A percentile compares a stretch with the other conserved stretches of the same genome.
Conservation (phyloP, 2,888 invertebrate species). For the Drosophila lacicola region DNA sequence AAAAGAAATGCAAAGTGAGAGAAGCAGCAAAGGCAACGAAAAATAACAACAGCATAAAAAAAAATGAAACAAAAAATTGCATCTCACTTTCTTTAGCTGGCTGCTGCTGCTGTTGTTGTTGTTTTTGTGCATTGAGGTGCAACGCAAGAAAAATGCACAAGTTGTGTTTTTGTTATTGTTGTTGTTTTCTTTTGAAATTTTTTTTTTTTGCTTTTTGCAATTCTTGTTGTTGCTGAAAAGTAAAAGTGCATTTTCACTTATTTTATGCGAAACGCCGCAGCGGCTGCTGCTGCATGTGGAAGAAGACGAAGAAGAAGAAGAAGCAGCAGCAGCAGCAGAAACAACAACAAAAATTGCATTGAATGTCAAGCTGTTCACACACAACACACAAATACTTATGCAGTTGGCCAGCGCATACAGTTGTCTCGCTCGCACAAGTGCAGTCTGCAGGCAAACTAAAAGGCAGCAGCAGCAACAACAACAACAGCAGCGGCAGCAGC, state of each 20-base stretch:
- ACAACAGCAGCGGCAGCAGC: slow-evolving; percentile 38
- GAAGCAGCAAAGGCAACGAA: slow-evolving; percentile 30
- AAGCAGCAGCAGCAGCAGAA: slow-evolving; percentile 25
- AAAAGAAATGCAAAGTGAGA: slow-evolving; percentile 64
- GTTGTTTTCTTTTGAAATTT: slow-evolving; percentile 6
- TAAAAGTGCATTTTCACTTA: slow-evolving; percentile 85
- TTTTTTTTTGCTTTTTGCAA: slow-evolving; percentile 9
- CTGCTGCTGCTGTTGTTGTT: slow-evolving; percentile 29
- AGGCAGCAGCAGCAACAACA: slow-evolving; percentile 43
- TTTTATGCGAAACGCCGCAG: slow-evolving; percentile 73
- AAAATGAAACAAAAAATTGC: slow-evolving; percentile 67
- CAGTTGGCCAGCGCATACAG: slow-evolving; percentile 24
- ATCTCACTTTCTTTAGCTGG: slow-evolving; percentile 80
- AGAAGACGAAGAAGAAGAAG: slow-evolving; percentile 34
- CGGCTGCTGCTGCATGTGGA: slow-evolving; percentile 42
- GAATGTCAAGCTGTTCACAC: slow-evolving; percentile 79
- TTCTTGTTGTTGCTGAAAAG: slow-evolving; percentile 74
- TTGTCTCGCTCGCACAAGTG: slow-evolving; percentile 59
- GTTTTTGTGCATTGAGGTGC: slow-evolving; percentile 58
- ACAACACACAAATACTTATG: slow-evolving; percentile 29
- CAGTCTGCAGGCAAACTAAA: slow-evolving; percentile 51
- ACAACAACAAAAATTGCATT: slow-evolving; percentile 69
- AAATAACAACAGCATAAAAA: slow-evolving; percentile 19
- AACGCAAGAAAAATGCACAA: slow-evolving; percentile 66
- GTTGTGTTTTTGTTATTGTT: slow-evolving; percentile 39